Evolutionary conservation across 2,888 invertebrate species (phyloP).

Genomic region (Synergus gifuensis): DNA sequence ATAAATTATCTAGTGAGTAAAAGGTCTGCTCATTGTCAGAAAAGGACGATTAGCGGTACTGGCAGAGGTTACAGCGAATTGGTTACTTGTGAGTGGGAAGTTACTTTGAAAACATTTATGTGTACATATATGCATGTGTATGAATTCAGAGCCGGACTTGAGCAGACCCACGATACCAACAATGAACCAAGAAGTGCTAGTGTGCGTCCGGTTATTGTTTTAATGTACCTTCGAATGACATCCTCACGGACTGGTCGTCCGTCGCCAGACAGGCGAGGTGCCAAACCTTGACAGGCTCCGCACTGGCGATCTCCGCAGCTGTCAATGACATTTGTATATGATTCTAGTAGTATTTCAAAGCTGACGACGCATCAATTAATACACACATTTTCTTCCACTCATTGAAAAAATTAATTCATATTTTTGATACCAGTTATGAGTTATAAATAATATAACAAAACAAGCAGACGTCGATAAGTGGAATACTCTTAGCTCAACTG

Average conservation of each 20-base stretch:
- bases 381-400: not conserved
- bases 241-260: constrained; percentile 73
- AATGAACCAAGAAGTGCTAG: constrained; percentile 49
- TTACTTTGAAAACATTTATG: constrained; percentile 17
- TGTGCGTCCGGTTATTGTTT: constrained; percentile 59
- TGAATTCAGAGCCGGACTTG: constrained; percentile 7
- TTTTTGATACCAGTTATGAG: not conserved
- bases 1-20: constrained; percentile 40
- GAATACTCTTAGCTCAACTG: constrained; percentile 5
- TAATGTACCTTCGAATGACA: constrained; percentile 74
- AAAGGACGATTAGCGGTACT: constrained; percentile 43
- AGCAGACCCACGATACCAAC: constrained; percentile 27
- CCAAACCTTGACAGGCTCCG: constrained; percentile 75
- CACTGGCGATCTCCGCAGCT: constrained; percentile 75
- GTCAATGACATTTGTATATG: constrained; percentile 73
- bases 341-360: constrained; percentile 64
- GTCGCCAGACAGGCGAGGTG: constrained; percentile 74
- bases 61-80: not conserved
- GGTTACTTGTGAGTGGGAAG: constrained; percentile 13
- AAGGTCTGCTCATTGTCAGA: constrained; percentile 43
- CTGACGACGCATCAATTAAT: constrained; percentile 32
- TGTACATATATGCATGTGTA: constrained; percentile 22
- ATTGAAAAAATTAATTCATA: not conserved
- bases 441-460: not conserved
- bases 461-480: not conserved